These are phyloP conservation scores for Stichopus horrens DNA, from an alignment of 53 echinoderm and acorn worm genomes.

Conservation along the genomic window DNA sequence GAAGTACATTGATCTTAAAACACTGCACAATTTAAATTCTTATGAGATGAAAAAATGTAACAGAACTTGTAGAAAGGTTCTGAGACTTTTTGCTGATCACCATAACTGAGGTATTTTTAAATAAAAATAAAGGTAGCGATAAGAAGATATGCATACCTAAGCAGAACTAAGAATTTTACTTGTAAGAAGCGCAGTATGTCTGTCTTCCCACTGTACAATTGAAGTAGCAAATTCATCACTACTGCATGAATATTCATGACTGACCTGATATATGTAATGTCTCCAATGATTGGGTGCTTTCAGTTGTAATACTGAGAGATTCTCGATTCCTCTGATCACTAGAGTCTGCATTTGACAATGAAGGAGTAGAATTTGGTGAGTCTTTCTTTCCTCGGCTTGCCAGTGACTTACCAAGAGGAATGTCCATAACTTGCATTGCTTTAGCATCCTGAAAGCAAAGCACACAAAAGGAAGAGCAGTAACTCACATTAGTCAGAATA, in stretches of 20 bases:
- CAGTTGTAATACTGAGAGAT: constrained; percentile 47
- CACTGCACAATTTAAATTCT: no score
- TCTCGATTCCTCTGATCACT: constrained; percentile 45
- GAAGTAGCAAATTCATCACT: neutral
- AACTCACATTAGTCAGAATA: no score
- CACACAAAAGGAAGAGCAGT: neutral
- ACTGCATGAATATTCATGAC: neutral
- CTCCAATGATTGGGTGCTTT: constrained; percentile 83
- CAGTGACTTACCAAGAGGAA: constrained; percentile 44
- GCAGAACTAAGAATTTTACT: no score
- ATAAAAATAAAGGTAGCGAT: no score
- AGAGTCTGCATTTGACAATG: constrained; percentile 43
- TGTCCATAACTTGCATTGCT: constrained; percentile 46
- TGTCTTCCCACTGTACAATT: no score
- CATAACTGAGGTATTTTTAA: no score
- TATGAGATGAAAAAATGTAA: no score
- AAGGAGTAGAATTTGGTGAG: constrained; percentile 44
- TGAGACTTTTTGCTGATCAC: no score
- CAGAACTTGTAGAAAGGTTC: no score
- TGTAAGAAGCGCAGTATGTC: no score
- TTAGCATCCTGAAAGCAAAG: constrained; percentile 25
- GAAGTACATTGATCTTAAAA: no score
- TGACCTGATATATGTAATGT: constrained; percentile 95
- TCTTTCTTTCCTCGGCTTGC: constrained; percentile 30
- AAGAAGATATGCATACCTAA: no score